phyloP scores from a whole-genome alignment of 1,140 invertebrate species.

The Bradynema listronoti region DNA sequence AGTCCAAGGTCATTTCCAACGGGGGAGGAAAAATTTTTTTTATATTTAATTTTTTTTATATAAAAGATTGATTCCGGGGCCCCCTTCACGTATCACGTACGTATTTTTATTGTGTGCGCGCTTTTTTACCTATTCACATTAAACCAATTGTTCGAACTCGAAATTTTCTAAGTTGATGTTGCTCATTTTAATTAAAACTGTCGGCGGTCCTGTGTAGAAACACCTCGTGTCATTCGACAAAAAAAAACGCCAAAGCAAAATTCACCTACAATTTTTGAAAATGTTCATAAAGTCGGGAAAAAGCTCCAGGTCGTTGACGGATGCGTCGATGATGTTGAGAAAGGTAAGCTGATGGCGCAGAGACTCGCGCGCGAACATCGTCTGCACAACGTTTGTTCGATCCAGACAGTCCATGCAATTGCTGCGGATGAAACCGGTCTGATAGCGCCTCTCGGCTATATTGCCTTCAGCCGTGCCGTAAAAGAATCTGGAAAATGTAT shows the following conservation, averaged over 20 bases:
- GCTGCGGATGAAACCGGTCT: slow-evolving; percentile 81
- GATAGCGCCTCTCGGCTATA: slow-evolving; percentile 28
- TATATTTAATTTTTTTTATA: slow-evolving; percentile 17
- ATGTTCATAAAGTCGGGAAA: slow-evolving; percentile 47
- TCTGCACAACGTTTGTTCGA: slow-evolving; percentile 96
- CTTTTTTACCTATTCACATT: too few species aligned
- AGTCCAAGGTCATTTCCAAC: neutral
- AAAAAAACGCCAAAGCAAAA: too few species aligned
- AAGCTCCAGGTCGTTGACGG: slow-evolving; percentile 30
- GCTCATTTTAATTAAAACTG: too few species aligned
- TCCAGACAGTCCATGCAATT: slow-evolving; percentile 88
- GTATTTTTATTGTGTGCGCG: too few species aligned
- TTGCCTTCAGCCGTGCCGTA: too few species aligned
- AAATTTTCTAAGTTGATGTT: too few species aligned
- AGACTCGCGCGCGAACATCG: slow-evolving; percentile 77
- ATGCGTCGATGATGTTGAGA: slow-evolving; percentile 56
- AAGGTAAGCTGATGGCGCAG: slow-evolving; percentile 67
- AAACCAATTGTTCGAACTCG: too few species aligned
- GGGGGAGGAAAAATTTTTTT: neutral
- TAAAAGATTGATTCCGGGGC: too few species aligned
- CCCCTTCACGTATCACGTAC: too few species aligned
- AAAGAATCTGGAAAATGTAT: too few species aligned
- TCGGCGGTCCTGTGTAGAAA: too few species aligned
- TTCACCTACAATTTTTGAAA: slow-evolving; percentile 48
- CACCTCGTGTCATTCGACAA: too few species aligned